These are phyloP conservation scores for Drosophila infuscata DNA, from an alignment of 2,888 invertebrate genomes.

Conservation along the genomic window DNA sequence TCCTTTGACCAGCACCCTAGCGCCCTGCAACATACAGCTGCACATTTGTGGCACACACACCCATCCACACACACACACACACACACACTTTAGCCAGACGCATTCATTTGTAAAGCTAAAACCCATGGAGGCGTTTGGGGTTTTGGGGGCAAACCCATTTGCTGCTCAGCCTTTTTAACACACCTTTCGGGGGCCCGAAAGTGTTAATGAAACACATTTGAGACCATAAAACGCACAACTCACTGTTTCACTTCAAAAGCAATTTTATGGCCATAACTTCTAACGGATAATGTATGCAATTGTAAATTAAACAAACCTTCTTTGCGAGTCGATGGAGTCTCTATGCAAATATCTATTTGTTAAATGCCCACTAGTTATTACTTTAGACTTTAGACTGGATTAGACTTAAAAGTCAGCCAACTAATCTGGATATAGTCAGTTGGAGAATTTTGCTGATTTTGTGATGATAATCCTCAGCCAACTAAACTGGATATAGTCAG, in stretches of 20 bases:
- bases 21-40: conserved; percentile 40
- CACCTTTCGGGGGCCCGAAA: conserved; percentile 67
- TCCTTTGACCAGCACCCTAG: conserved; percentile 69
- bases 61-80: background rate
- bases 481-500: background rate
- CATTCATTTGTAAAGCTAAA: conserved; percentile 78
- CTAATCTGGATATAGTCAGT: background rate
- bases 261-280: conserved; percentile 26
- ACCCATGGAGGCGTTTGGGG: conserved; percentile 28
- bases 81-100: conserved; percentile 64
- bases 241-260: conserved; percentile 32
- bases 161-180: conserved; percentile 55
- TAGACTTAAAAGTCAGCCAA: background rate
- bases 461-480: background rate
- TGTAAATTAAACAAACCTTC: conserved; percentile 5
- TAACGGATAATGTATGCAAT: conserved; percentile 13
- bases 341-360: background rate
- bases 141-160: background rate
- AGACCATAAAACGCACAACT: conserved; percentile 49
- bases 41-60: conserved; percentile 26
- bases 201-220: conserved; percentile 78
- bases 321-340: background rate
- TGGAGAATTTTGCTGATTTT: background rate
- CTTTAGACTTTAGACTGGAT: too few relatives aligned
- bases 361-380: background rate